Conservation (phyloP, 2,113 vertebrate genomes). For the Indicator indicator region DNA sequence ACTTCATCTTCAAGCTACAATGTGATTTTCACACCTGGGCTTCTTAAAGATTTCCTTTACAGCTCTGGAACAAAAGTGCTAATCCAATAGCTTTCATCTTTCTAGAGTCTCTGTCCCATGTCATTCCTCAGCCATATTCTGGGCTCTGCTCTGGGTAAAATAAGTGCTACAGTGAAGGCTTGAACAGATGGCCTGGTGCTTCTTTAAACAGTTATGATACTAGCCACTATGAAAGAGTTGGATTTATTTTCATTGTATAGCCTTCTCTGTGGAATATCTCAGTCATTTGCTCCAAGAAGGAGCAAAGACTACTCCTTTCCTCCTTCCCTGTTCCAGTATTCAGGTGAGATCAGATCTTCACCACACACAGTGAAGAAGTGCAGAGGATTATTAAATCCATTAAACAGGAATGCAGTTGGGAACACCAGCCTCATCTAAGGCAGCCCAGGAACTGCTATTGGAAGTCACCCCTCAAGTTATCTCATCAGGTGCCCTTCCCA, state of each 20-base stretch:
- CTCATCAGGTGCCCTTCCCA: background rate
- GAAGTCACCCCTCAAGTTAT: background rate
- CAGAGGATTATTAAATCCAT: background rate
- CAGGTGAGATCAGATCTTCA: background rate
- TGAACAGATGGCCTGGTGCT: background rate
- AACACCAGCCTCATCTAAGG: background rate
- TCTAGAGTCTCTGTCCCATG: background rate
- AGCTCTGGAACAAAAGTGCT: background rate
- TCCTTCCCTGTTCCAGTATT: background rate
- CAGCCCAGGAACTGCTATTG: background rate
- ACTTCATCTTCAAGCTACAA: background rate
- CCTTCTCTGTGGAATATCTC: background rate
- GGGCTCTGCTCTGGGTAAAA: background rate
- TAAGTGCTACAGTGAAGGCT: background rate
- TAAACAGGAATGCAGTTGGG: background rate
- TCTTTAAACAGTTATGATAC: background rate
- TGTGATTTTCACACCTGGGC: background rate
- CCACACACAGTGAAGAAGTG: background rate
- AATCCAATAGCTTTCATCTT: background rate
- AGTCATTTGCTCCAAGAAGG: background rate
- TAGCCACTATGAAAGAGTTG: background rate
- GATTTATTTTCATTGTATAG: background rate
- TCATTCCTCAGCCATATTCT: background rate
- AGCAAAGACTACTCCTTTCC: background rate
- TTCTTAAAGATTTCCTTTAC: conserved; percentile 2